Evolutionary conservation across 2,888 invertebrate genomes (phyloP).

Genomic region (Ptilodon capucinus): DNA sequence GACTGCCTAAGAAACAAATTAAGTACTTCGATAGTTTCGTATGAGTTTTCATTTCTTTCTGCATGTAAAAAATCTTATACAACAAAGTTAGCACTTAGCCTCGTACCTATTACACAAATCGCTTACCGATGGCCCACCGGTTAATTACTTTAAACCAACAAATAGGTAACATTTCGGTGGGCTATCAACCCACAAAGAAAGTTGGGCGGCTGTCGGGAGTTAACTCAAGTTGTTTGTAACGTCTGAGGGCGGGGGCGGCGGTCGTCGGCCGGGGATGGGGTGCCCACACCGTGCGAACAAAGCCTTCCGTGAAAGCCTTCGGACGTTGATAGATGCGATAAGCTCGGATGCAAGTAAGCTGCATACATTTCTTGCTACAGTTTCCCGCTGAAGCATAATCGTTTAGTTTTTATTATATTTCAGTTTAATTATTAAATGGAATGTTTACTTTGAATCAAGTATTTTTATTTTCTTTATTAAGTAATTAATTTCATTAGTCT

Average conservation of each 20-base stretch:
- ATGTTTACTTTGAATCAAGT: neutral
- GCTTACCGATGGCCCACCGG: slow-evolving; percentile 2
- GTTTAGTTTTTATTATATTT: slow-evolving; percentile 34
- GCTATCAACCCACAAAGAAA: slow-evolving; percentile 69
- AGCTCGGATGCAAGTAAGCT: slow-evolving; percentile 81
- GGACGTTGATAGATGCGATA: slow-evolving; percentile 76
- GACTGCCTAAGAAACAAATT: too few relatives aligned
- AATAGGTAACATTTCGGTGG: slow-evolving; percentile 51
- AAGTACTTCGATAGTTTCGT: too few relatives aligned
- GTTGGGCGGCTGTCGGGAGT: slow-evolving; percentile 65
- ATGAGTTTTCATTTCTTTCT: too few relatives aligned
- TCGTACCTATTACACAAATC: neutral
- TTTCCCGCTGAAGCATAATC: slow-evolving; percentile 57
- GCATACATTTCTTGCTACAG: slow-evolving; percentile 78
- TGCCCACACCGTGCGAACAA: slow-evolving; percentile 67
- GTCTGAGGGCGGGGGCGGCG: slow-evolving; percentile 48
- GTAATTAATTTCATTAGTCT: too few relatives aligned
- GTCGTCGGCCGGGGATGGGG: slow-evolving; percentile 34
- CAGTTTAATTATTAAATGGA: slow-evolving; percentile 23
- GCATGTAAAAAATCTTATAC: too few relatives aligned
- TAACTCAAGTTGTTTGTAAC: slow-evolving; percentile 72
- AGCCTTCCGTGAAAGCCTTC: slow-evolving; percentile 79
- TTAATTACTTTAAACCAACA: slow-evolving; percentile 40
- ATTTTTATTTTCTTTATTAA: too few relatives aligned
- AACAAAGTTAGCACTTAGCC: too few relatives aligned